Conservation (phyloP, 2,113 vertebrate species). For the Scomber colias region DNA sequence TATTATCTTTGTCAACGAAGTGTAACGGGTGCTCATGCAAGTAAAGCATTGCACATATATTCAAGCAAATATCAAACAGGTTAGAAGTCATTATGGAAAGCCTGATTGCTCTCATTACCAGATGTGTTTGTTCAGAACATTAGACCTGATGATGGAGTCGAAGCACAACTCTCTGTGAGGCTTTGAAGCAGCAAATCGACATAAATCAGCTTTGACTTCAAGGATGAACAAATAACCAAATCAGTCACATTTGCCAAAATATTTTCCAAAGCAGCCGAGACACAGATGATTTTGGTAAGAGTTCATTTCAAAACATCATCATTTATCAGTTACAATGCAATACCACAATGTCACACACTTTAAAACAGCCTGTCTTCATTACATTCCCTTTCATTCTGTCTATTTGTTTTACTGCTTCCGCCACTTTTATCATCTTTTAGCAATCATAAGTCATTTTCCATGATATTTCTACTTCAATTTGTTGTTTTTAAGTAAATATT, state of each 20-base stretch:
- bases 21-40: not conserved
- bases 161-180: not conserved
- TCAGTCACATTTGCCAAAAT: not conserved
- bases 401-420: no score
- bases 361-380: no score
- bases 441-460: not conserved
- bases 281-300: not conserved
- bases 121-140: not conserved
- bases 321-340: no score
- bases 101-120: not conserved
- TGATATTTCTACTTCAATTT: not conserved
- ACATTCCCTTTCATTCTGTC: no score
- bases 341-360: no score
- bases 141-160: not conserved
- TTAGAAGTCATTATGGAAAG: not conserved
- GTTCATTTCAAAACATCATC: no score
- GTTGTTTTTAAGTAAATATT: not conserved
- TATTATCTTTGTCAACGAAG: not conserved
- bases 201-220: not conserved
- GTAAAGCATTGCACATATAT: not conserved
- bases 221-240: not conserved
- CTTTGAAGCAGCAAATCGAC: not conserved
- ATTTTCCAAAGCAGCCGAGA: not conserved
- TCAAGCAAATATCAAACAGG: not conserved
- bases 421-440: no score